These are phyloP conservation scores for Troglohyphantes excavatus DNA, from an alignment of 2,888 invertebrate species.

Conservation along the genomic window DNA sequence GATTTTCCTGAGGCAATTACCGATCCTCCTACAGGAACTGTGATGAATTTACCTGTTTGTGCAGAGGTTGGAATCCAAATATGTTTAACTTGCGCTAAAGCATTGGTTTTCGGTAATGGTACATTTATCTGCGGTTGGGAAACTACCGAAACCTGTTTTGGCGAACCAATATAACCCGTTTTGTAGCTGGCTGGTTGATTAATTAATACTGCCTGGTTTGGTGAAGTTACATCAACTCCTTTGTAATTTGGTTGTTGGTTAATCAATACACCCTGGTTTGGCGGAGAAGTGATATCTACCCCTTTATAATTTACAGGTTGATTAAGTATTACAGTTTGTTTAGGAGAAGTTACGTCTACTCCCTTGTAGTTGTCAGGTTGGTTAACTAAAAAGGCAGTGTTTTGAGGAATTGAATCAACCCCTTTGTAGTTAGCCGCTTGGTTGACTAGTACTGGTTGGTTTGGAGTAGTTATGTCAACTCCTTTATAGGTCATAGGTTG, in stretches of 20 bases:
- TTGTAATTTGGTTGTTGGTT: background rate
- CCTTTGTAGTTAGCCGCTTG: conserved; percentile 4
- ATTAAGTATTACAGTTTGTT: conserved; percentile 32
- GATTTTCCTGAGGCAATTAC: conserved; percentile 21
- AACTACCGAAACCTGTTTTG: background rate
- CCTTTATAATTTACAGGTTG: conserved; percentile 8
- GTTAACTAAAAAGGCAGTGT: background rate
- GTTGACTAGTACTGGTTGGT: conserved; percentile 15
- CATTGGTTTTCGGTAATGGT: background rate
- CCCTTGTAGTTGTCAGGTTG: conserved; percentile 4
- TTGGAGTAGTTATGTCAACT: background rate
- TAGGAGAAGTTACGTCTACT: background rate
- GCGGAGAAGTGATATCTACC: background rate
- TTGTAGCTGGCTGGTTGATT: background rate
- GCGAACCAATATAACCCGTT: background rate
- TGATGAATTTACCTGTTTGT: conserved; percentile 67
- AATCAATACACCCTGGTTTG: background rate
- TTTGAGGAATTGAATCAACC: conserved; percentile 6
- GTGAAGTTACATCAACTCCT: background rate
- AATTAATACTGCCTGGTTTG: background rate
- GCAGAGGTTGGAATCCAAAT: conserved; percentile 70
- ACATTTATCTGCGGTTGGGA: background rate
- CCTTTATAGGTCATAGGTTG: background rate
- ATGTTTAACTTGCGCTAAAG: conserved; percentile 34
- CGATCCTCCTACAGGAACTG: conserved; percentile 40